Conservation (phyloP, 2,113 vertebrate species). For the Antennarius striatus region DNA sequence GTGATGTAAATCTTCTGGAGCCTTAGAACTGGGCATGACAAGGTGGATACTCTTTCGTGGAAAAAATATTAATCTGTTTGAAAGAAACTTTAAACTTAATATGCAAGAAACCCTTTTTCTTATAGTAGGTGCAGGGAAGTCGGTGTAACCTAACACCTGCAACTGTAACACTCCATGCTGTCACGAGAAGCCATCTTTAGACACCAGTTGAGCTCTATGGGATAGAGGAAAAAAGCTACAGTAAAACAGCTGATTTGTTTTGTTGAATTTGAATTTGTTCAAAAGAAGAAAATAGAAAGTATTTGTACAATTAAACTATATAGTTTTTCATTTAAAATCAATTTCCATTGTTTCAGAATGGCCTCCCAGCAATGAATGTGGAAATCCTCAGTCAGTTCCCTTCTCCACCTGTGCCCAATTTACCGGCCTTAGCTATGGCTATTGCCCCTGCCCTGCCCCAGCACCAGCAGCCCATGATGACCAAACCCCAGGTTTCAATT, state of each 20-base stretch:
- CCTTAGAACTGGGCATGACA: not conserved
- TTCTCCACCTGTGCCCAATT: constrained; percentile 89
- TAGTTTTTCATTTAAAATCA: not conserved
- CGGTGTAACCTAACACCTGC: no score
- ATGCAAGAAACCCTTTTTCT: no score
- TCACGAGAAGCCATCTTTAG: no score
- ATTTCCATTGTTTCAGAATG: constrained; percentile 80
- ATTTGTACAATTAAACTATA: not conserved
- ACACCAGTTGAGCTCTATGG: no score
- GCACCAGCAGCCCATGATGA: constrained; percentile 82
- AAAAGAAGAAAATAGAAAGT: not conserved
- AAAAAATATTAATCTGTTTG: constrained; percentile 9
- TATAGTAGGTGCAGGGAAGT: no score
- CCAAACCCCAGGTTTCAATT: constrained; percentile 79
- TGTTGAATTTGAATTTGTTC: constrained; percentile 1
- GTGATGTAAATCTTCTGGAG: constrained; percentile 57
- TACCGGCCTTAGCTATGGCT: constrained; percentile 86
- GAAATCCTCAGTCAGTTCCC: constrained; percentile 93
- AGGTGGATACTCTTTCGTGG: no score
- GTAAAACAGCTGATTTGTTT: constrained; percentile 20
- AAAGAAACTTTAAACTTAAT: constrained; percentile 29
- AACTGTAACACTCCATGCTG: no score
- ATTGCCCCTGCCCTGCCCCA: constrained; percentile 84
- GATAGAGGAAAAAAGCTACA: constrained; percentile 39
- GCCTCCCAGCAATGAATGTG: constrained; percentile 89